Base-by-base conservation (phyloP, 2,113 vertebrate genomes). In the Leptocoma aspasia region DNA sequence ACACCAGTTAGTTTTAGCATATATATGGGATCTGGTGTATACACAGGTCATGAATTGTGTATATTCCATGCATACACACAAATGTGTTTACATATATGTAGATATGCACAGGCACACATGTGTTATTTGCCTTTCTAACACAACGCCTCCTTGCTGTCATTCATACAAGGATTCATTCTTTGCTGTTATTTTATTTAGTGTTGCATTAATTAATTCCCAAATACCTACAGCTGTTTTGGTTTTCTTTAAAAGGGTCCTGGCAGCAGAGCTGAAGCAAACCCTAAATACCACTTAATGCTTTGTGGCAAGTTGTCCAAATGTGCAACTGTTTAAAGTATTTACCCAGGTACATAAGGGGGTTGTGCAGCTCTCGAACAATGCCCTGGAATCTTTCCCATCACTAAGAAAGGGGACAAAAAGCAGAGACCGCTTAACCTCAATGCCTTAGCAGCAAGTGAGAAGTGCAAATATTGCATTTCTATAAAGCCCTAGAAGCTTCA, bases 241-340 rank as follows among this genome's bases (percentile, higher is more conserved):
- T 83, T 92, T 78, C 86, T 96, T 94, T 94, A 82, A 75, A 86
- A 80, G 27, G 35, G 63, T 68, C 56, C 49, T 96, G 93, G 91
- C 86, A 94, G 83, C 70, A 77, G 85, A 91, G 86, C 70, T 91
- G 76, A 93, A 96, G 82, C 52, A 94, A 93, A 89, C 73, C 82
- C 64, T 91, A 90, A 93, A 96, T 86, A 92, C 92, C 72, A 82
- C 91, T 93, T 88, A 82, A 85, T 72, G 82, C 65, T 95, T 96
- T 97, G 90, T 91, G 82, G 89, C 77, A 84, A 96, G 90, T 92
- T 94, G 86, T 96, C 90, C 95, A 97, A 97, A 96, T 82, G 95
- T 28, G 49, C 94, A 95, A 94, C 92, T 88, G 94, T 94, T 96
- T 94, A 86, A 94, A 92, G 73, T 89, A 90, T 82, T 93, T 96